Evolutionary conservation across 2,797 vertebrate genomes (phyloP).

Genomic region (Bryconaethiops microstoma): DNA sequence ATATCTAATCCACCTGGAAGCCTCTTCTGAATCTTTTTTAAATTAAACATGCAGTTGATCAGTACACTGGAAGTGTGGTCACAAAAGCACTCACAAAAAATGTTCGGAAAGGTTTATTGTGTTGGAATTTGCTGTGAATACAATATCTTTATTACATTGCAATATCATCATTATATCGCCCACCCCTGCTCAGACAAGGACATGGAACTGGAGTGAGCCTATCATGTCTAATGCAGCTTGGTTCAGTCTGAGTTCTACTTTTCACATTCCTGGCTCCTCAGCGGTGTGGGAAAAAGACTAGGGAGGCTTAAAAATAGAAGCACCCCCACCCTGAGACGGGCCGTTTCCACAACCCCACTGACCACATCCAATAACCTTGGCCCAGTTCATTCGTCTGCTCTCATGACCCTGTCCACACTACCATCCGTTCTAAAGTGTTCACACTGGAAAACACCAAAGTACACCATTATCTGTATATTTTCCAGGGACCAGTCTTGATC

Average conservation of each 20-base stretch:
- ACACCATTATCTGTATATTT: not conserved
- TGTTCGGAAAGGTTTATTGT: no score
- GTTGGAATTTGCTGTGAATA: not conserved
- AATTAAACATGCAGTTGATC: not conserved
- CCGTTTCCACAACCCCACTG: constrained; percentile 46
- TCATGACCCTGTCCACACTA: constrained; percentile 28
- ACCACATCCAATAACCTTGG: constrained; percentile 55
- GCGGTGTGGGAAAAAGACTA: constrained; percentile 56
- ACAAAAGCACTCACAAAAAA: no score
- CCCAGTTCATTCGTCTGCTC: constrained; percentile 23
- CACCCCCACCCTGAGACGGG: constrained; percentile 41
- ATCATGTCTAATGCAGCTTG: constrained; percentile 7
- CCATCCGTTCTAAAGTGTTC: not conserved
- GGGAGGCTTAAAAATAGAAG: constrained; percentile 54
- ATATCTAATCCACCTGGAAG: not conserved
- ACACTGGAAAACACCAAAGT: constrained; percentile 4
- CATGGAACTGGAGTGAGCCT: not conserved
- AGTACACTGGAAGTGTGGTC: no score
- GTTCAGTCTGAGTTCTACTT: constrained; percentile 23
- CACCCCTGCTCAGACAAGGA: not conserved
- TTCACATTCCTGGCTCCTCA: constrained; percentile 39
- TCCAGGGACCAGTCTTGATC: not conserved
- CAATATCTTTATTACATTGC: no score
- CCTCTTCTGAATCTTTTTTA: not conserved
- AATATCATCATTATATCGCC: not conserved